These are phyloP conservation scores for Beaufortia kweichowensis DNA, from an alignment of 2,113 vertebrate genomes.

Conservation along the genomic window DNA sequence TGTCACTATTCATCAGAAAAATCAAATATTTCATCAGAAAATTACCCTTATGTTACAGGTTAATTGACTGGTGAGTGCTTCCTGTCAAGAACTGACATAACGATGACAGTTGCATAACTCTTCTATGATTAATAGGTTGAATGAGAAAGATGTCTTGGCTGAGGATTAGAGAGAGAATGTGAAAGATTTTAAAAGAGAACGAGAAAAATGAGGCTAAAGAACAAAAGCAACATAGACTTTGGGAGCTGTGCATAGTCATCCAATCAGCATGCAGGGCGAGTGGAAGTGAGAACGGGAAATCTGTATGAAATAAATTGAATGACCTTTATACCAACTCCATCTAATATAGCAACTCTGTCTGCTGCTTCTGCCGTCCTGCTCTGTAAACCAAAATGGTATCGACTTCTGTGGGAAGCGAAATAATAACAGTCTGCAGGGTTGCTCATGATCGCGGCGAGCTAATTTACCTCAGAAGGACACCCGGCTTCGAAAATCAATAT, in stretches of 20 bases:
- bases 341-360: conserved; percentile 28
- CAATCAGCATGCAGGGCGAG: conserved; percentile 40
- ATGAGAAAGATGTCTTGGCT: not conserved
- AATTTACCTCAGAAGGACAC: conserved; percentile 50
- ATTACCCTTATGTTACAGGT: not conserved
- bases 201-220: not conserved
- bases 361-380: conserved; percentile 16
- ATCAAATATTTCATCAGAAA: conserved; percentile 1
- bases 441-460: conserved; percentile 34
- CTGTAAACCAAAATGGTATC: conserved; percentile 38
- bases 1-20: conserved; percentile 1
- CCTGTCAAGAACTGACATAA: not conserved
- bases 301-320: conserved; percentile 48
- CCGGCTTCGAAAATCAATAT: conserved; percentile 53
- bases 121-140: conserved; percentile 17
- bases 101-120: conserved; percentile 5
- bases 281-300: conserved; percentile 37
- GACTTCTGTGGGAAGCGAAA: conserved; percentile 34
- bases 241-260: conserved; percentile 8
- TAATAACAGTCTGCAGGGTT: conserved; percentile 44
- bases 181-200: not conserved
- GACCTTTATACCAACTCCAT: conserved; percentile 55
- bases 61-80: not conserved
- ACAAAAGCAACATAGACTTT: conserved; percentile 3
- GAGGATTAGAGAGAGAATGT: not conserved